These are phyloP conservation scores for Papilio helenus DNA, from an alignment of 1,140 invertebrate genomes.

Conservation along the genomic window DNA sequence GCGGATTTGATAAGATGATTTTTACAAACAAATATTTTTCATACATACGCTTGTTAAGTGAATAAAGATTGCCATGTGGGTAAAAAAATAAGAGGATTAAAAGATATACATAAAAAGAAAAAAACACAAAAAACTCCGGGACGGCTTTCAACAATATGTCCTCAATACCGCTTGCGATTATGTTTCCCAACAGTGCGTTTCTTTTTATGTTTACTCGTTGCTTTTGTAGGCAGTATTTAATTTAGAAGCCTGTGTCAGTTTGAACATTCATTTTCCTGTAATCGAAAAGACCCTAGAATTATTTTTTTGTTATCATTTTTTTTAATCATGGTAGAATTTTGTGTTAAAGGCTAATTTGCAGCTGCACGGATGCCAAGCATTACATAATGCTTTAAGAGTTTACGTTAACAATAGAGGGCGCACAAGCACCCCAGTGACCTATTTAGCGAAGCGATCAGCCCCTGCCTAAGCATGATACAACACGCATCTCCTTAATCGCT, in stretches of 20 bases:
- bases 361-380: slow-evolving; percentile 4
- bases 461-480: slow-evolving; percentile 10
- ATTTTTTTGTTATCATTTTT: not conserved
- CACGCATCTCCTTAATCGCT: slow-evolving; percentile 10
- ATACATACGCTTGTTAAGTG: not conserved
- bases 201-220: slow-evolving; percentile 9
- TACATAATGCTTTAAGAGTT: not conserved
- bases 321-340: not conserved
- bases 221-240: slow-evolving; percentile 13
- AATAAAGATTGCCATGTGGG: not conserved
- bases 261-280: not conserved
- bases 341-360: not conserved
- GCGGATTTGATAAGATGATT: not conserved
- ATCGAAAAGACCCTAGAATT: not conserved
- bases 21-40: not conserved
- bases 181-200: slow-evolving; percentile 7
- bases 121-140: not conserved
- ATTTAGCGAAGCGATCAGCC: slow-evolving; percentile 12
- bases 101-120: not conserved
- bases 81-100: slow-evolving; percentile 6
- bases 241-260: not conserved
- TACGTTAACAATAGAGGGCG: slow-evolving; percentile 16
- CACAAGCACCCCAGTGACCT: slow-evolving; percentile 12
- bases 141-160: not conserved
- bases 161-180: not conserved